Evolutionary conservation across 2,113 vertebrate genomes (phyloP).

Genomic region (Microcebus tavaratra): DNA sequence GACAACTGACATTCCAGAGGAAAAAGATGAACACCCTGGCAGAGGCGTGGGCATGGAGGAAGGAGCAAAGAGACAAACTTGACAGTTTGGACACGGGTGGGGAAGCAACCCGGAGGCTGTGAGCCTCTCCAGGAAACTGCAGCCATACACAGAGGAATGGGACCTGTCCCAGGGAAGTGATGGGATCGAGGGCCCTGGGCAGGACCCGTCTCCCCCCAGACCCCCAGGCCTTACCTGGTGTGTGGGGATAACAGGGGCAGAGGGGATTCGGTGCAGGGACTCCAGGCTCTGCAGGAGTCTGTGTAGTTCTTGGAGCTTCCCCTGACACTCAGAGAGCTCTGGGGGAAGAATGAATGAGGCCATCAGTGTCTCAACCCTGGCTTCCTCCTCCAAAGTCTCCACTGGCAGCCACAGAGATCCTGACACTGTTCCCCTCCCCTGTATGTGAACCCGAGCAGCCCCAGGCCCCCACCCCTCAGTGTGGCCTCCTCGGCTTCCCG

Average conservation of each 20-base stretch:
- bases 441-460: neutral
- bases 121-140: neutral
- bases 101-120: neutral
- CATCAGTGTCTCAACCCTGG: neutral
- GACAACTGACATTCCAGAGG: neutral
- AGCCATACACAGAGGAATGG: accelerated
- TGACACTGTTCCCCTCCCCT: accelerated
- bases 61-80: neutral
- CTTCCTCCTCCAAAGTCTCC: neutral
- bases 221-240: conserved; percentile 76
- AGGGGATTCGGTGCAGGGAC: conserved; percentile 88
- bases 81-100: neutral
- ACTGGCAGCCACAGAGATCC: neutral
- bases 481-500: neutral
- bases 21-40: neutral
- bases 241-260: conserved; percentile 89
- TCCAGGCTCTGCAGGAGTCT: conserved; percentile 91
- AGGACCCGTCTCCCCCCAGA: accelerated
- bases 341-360: neutral
- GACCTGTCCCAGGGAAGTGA: neutral
- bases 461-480: no score
- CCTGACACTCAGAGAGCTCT: conserved; percentile 91
- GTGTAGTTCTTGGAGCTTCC: conserved; percentile 89
- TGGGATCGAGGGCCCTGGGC: neutral
- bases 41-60: neutral